Evolutionary conservation across 2,797 vertebrate genomes (phyloP).

Genomic region (Adrianichthys oophorus): DNA sequence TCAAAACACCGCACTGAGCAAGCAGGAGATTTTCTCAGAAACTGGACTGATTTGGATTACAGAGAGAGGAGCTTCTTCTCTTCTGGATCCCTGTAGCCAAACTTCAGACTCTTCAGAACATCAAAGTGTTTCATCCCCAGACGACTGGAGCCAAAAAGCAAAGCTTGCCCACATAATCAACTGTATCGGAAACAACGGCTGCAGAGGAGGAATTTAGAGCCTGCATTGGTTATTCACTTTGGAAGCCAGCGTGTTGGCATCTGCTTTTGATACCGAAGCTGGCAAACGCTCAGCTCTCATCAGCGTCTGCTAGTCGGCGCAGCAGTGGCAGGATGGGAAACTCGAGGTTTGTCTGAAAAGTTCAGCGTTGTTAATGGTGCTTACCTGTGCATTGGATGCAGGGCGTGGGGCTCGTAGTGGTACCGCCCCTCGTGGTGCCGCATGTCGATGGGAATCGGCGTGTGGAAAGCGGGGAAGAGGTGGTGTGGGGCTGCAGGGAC

Average conservation of each 20-base stretch:
- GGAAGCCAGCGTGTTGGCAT: slow-evolving; percentile 41
- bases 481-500: slow-evolving; percentile 84
- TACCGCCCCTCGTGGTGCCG: slow-evolving; percentile 94
- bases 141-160: slow-evolving; percentile 17
- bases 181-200: slow-evolving; percentile 31
- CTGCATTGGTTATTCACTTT: slow-evolving; percentile 50
- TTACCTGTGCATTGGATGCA: slow-evolving; percentile 92
- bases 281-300: slow-evolving; percentile 44
- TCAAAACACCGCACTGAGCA: too few relatives aligned
- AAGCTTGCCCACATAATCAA: slow-evolving; percentile 31
- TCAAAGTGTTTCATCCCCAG: slow-evolving; percentile 16
- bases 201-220: slow-evolving; percentile 28
- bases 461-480: slow-evolving; percentile 90
- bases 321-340: slow-evolving; percentile 9
- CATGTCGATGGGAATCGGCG: slow-evolving; percentile 93
- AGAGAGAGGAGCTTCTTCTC: not conserved
- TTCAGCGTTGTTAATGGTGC: not conserved
- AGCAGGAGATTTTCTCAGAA: too few relatives aligned
- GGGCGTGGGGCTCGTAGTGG: slow-evolving; percentile 90
- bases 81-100: slow-evolving; percentile 4
- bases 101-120: slow-evolving; percentile 25
- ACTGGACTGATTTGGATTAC: not conserved
- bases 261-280: slow-evolving; percentile 50
- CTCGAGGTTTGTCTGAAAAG: not conserved
- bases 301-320: slow-evolving; percentile 17